These are phyloP conservation scores for Erinaceus europaeus DNA, from an alignment of 2,113 vertebrate genomes.

Conservation along the genomic window DNA sequence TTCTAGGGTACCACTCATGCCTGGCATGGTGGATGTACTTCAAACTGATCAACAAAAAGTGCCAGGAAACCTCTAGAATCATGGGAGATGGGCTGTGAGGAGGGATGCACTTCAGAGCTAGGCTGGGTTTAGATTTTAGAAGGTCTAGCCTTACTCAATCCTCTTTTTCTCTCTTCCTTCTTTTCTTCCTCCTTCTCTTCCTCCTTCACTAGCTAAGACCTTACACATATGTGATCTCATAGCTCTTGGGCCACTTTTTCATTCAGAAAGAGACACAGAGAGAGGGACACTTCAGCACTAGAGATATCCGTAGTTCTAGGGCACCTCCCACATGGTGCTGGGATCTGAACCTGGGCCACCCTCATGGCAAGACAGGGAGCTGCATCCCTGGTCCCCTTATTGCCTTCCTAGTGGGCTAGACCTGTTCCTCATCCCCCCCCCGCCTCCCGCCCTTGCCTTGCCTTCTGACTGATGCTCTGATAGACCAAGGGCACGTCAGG, in stretches of 20 bases:
- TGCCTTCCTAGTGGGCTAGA: not conserved
- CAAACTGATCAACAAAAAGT: too few species aligned
- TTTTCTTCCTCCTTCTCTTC: too few species aligned
- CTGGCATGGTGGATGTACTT: not conserved
- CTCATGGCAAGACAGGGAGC: too few species aligned
- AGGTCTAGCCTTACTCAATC: not conserved
- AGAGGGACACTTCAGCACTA: too few species aligned
- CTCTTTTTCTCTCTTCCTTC: too few species aligned
- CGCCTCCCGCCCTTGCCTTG: not conserved
- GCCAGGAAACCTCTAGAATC: not conserved
- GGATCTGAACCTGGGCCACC: not conserved
- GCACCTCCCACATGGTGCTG: not conserved
- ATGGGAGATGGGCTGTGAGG: fast-evolving
- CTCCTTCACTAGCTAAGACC: too few species aligned
- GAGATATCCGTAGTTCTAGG: too few species aligned
- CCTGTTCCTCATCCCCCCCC: not conserved
- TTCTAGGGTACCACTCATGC: not conserved
- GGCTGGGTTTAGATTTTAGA: not conserved
- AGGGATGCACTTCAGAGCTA: not conserved
- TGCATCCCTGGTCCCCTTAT: not conserved
- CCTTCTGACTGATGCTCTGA: not conserved
- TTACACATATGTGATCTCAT: too few species aligned
- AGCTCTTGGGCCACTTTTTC: too few species aligned
- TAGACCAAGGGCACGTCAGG: not conserved
- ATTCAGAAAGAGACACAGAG: too few species aligned